These are phyloP conservation scores for Talpa occidentalis DNA, from an alignment of 2,113 vertebrate species.

Conservation along the genomic window DNA sequence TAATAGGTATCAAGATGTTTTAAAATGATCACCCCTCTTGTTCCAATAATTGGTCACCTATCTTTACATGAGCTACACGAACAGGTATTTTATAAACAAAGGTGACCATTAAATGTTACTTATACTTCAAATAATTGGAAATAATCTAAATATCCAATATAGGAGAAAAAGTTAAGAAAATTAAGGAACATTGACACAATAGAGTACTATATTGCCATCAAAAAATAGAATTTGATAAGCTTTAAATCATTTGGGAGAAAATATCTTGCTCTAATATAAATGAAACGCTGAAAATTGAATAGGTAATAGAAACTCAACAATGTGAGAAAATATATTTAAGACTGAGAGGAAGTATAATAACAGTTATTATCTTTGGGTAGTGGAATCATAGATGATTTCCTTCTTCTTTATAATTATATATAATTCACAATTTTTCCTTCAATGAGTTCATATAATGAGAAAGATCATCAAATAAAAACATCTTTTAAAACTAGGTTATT, in stretches of 20 bases:
- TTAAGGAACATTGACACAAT: neutral
- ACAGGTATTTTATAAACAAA: neutral
- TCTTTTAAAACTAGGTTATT: slow-evolving; percentile 14
- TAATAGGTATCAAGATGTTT: neutral
- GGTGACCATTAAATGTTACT: neutral
- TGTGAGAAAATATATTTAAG: slow-evolving; percentile 24
- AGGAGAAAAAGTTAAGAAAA: neutral
- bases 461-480: slow-evolving; percentile 36
- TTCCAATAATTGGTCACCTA: neutral
- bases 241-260: slow-evolving; percentile 31
- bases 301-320: neutral
- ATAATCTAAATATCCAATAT: slow-evolving; percentile 4
- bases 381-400: neutral
- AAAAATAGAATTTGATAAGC: slow-evolving; percentile 51
- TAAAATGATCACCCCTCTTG: neutral
- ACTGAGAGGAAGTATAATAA: neutral
- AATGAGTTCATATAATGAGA: neutral
- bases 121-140: slow-evolving; percentile 5
- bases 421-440: slow-evolving; percentile 35
- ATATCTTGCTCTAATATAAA: slow-evolving; percentile 16
- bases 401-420: slow-evolving; percentile 20
- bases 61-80: slow-evolving; percentile 19
- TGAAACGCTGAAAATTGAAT: slow-evolving; percentile 9
- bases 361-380: neutral
- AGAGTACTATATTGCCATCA: neutral